Evolutionary conservation across 2,797 vertebrate species (phyloP), one percentile per base, ranked within the genome.

Genomic region (Chrysocyon brachyurus): DNA sequence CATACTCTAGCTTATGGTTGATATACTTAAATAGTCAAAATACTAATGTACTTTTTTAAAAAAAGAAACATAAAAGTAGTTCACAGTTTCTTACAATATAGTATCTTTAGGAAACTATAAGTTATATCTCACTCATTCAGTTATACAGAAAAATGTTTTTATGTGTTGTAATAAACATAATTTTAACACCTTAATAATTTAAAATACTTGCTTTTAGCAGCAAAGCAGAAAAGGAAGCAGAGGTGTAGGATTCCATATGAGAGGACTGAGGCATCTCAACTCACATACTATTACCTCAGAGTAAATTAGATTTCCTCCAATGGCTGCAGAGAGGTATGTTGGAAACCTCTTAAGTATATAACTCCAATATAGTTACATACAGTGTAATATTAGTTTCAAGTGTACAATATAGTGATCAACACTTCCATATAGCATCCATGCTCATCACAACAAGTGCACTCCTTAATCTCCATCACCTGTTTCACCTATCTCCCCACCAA

Each of bases 1-100:
- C 84, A 49, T 22, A 46, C 6, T 81, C 86, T 75, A 90, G 12
- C 46, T 81, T 2, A 24, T 81, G 57, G n/a, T 26, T 87, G 31
- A 57, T 68, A 82, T 86, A 40, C 33, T 94, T 61, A 84, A 87
- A 78, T n/a, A 95, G 77, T 92, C 63, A 91, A 98, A 96, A 75
- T 36, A 77, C 70, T 95, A 64, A 83, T 66, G 28, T 24, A 86
- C 19, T 90, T 84, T 84, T 84, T 24, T 7, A 31, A 75, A 31
- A 68, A 88, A 96, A 85, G 87, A 64, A 84, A 92, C 75, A 68
- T 33, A 33, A 52, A 36, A 68, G 4, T 61, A 87, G 3, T 36
- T 86, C 22, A 94, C 1, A 72, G 6, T 36, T 94, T 54, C 24
- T 93, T 57, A 93, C 21, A 87, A 70, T 24, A 85, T 0, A 94